phyloP scores from a whole-genome alignment of 2,888 invertebrate species.

The Digitonthophagus gazella region DNA sequence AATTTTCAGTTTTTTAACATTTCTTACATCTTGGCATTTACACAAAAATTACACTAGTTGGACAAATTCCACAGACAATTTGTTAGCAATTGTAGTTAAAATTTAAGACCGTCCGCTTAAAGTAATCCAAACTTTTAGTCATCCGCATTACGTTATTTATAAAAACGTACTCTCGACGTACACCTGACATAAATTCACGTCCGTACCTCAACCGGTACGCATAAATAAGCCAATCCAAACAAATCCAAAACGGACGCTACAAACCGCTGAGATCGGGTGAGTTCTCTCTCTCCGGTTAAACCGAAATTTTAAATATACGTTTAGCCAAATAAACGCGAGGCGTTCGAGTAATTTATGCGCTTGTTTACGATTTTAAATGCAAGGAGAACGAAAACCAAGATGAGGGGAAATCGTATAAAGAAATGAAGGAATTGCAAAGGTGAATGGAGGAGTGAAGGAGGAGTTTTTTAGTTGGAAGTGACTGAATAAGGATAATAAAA shows the following conservation, averaged over 20 bases:
- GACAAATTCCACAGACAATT: not conserved
- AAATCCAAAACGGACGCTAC: not conserved
- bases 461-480: too few relatives aligned
- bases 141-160: not conserved
- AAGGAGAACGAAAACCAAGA: not conserved
- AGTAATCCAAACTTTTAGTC: too few relatives aligned
- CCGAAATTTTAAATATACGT: not conserved
- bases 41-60: not conserved
- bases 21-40: not conserved
- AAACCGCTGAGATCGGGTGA: not conserved
- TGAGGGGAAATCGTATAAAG: not conserved
- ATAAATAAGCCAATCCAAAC: not conserved
- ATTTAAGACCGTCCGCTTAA: too few relatives aligned
- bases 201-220: not conserved
- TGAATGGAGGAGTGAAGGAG: not conserved
- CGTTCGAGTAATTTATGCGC: not conserved
- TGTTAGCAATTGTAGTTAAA: not conserved
- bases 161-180: not conserved
- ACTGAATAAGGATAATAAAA: not conserved
- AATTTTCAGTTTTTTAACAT: too few relatives aligned
- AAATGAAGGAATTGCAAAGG: not conserved
- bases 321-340: not conserved
- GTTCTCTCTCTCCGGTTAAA: too few relatives aligned
- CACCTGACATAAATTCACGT: not conserved
- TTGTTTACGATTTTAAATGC: not conserved